Conservation (phyloP, 2,113 vertebrate species). For the Corythornis madagascariensis region DNA sequence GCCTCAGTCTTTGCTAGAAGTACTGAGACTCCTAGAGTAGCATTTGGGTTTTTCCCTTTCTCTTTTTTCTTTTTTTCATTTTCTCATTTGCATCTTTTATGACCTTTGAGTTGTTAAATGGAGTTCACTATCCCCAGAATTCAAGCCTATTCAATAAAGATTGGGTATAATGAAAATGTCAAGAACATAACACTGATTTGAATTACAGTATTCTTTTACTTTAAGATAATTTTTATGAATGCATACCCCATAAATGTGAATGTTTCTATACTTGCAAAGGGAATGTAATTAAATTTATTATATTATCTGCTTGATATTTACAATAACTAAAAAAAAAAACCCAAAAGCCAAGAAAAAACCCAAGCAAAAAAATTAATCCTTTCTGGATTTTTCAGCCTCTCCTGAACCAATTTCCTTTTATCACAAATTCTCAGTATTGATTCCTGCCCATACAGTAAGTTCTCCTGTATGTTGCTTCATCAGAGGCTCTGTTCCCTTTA, state of each 20-base stretch:
- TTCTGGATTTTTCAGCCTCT: not conserved
- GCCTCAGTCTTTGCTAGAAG: not conserved
- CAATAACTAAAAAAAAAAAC: not conserved
- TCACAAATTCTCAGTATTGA: not conserved
- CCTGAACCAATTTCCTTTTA: not conserved
- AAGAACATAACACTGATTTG: not conserved
- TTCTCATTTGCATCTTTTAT: not conserved
- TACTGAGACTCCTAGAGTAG: not conserved
- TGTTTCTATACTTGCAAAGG: not conserved
- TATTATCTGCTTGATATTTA: not conserved
- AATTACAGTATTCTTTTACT: not conserved
- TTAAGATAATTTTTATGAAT: not conserved
- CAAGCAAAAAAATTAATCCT: rapidly evolving
- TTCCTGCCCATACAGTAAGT: not conserved
- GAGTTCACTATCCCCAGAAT: not conserved
- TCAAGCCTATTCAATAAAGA: not conserved
- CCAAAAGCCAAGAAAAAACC: not conserved
- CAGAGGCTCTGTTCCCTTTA: slow-evolving; percentile 19
- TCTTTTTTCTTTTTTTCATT: not conserved
- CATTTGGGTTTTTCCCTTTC: not conserved
- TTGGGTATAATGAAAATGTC: not conserved
- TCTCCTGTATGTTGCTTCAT: not conserved
- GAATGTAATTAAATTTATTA: not conserved
- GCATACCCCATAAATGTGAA: not conserved
- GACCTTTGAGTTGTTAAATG: not conserved